Evolutionary conservation across 2,797 vertebrate genomes (phyloP).

Genomic region (Anguilla megastoma): DNA sequence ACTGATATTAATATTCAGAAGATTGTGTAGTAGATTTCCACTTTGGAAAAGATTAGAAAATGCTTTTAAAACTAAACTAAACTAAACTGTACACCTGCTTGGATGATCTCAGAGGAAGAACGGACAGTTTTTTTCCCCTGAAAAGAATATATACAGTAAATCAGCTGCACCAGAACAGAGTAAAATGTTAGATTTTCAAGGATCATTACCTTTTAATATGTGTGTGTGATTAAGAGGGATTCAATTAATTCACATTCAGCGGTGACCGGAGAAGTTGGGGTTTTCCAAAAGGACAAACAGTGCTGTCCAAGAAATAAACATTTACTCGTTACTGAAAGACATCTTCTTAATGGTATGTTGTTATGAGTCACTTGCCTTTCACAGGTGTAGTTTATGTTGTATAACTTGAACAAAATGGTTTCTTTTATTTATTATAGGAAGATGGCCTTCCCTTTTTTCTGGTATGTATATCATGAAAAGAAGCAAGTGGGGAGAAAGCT

Average conservation of each 20-base stretch:
- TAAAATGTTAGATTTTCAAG: neutral
- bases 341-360: neutral
- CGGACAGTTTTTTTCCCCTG: neutral
- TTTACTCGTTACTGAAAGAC: neutral
- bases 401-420: slow-evolving; percentile 11
- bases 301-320: neutral
- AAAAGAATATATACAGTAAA: neutral
- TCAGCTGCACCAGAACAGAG: neutral
- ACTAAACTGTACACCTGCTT: neutral
- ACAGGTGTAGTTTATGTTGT: slow-evolving; percentile 37
- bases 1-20: slow-evolving; percentile 19
- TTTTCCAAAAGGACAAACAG: neutral
- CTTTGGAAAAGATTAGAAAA: neutral
- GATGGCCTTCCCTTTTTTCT: slow-evolving; percentile 27
- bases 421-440: slow-evolving; percentile 26
- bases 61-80: neutral
- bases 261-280: neutral
- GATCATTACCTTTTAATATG: neutral
- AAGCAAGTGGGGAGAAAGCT: slow-evolving; percentile 39
- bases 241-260: neutral
- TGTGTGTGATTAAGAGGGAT: neutral
- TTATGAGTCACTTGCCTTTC: neutral
- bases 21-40: neutral
- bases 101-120: neutral
- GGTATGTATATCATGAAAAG: slow-evolving; percentile 32